Percentiles rank a stretch among this genome's conserved stretches.
Evolutionary conservation across 1,140 invertebrate species (phyloP).

Genomic region (Daktulosphaira vitifoliae): DNA sequence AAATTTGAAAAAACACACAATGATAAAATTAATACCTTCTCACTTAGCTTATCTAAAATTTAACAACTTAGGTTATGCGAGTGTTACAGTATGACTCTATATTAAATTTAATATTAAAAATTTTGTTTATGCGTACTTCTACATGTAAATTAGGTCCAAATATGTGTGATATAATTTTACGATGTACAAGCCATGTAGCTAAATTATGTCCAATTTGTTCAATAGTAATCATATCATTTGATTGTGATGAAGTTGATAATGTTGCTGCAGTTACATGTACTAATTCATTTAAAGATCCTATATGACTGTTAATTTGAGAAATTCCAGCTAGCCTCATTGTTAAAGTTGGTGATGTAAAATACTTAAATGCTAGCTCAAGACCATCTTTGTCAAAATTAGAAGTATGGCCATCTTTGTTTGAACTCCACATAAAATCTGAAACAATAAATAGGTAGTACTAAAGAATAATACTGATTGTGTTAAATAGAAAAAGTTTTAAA

Average conservation of each 20-base stretch:
- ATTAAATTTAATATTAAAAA: too few relatives aligned
- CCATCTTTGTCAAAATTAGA: constrained; percentile 80
- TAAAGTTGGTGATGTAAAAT: constrained; percentile 84
- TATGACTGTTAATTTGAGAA: constrained; percentile 89
- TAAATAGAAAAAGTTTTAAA: too few relatives aligned
- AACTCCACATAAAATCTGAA: constrained; percentile 84
- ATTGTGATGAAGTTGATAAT: constrained; percentile 40
- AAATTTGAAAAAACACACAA: too few relatives aligned
- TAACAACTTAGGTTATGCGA: too few relatives aligned
- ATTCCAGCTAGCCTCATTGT: constrained; percentile 86
- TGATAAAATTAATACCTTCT: too few relatives aligned
- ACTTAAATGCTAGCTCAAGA: constrained; percentile 84
- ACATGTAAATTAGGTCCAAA: constrained; percentile 94
- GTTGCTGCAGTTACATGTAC: constrained; percentile 50
- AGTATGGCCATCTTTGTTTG: constrained; percentile 83
- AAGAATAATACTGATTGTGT: too few relatives aligned
- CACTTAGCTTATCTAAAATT: too few relatives aligned
- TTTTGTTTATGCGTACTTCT: constrained; percentile 69
- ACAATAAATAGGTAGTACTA: too few relatives aligned
- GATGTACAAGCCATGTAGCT: constrained; percentile 77
- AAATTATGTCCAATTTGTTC: constrained; percentile 75
- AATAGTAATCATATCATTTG: constrained; percentile 70
- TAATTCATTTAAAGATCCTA: constrained; percentile 80
- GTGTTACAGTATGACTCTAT: too few relatives aligned
- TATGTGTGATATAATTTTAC: constrained; percentile 87